Conservation (phyloP, 2,113 vertebrate species). For the Phycodurus eques region DNA sequence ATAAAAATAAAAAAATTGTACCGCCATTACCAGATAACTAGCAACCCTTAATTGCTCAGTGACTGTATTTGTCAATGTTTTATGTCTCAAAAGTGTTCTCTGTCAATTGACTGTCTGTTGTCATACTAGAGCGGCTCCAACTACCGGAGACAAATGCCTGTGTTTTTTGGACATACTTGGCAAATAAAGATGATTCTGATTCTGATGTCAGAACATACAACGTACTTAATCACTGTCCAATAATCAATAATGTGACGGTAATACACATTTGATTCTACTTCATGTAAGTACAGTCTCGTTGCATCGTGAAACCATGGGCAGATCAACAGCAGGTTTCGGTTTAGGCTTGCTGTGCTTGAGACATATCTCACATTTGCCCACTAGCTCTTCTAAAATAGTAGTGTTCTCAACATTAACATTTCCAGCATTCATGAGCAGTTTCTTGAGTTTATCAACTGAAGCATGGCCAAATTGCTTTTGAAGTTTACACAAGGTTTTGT, state of each 20-base stretch:
- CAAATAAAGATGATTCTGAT: not conserved
- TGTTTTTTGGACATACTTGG: too few species aligned
- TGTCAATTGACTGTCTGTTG: too few species aligned
- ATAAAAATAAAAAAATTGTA: too few species aligned
- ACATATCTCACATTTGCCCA: slow-evolving; percentile 28
- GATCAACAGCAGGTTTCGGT: slow-evolving; percentile 6
- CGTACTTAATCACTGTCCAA: too few species aligned
- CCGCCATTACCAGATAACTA: too few species aligned
- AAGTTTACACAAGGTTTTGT: slow-evolving; percentile 1
- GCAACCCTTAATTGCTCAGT: too few species aligned
- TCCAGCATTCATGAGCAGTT: too few species aligned
- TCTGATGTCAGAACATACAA: not conserved
- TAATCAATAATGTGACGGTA: slow-evolving; percentile 26
- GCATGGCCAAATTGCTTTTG: slow-evolving; percentile 24
- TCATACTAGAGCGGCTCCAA: too few species aligned
- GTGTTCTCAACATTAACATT: too few species aligned
- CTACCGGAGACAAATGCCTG: too few species aligned
- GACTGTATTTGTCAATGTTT: too few species aligned
- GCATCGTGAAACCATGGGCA: slow-evolving; percentile 20
- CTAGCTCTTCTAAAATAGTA: not conserved
- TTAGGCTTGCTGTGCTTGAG: slow-evolving; percentile 3
- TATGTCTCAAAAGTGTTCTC: too few species aligned
- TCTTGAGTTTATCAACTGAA: not conserved
- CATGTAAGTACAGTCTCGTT: slow-evolving; percentile 38
- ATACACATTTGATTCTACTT: slow-evolving; percentile 19